These are phyloP conservation scores for Turdus rufiventris DNA, from an alignment of 2,113 vertebrate genomes.

Conservation along the genomic window DNA sequence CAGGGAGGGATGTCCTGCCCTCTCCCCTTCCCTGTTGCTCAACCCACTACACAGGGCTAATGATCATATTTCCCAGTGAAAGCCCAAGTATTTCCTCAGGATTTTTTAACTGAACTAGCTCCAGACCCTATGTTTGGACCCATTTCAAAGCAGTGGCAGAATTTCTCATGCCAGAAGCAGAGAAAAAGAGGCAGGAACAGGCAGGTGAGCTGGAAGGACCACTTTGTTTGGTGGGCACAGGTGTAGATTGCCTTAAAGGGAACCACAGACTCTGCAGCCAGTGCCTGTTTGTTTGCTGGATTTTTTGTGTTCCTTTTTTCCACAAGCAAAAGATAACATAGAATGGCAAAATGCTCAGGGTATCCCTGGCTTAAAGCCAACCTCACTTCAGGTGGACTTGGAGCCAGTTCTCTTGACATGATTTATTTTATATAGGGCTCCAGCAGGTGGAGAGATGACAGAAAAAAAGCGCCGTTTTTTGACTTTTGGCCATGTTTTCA, in stretches of 20 bases:
- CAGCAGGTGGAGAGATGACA: accelerated
- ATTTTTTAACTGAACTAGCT: accelerated
- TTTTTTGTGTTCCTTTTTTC: not conserved
- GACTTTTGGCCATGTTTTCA: not conserved
- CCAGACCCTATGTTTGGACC: not conserved
- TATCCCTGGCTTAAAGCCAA: not conserved
- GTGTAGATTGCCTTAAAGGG: too few species aligned
- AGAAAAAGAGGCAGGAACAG: not conserved
- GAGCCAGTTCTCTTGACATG: not conserved
- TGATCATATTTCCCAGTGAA: not conserved
- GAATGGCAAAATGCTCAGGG: not conserved
- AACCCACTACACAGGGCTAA: not conserved
- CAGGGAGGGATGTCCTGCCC: not conserved
- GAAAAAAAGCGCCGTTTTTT: accelerated
- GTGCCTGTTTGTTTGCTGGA: not conserved
- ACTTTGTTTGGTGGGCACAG: not conserved
- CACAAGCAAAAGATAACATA: accelerated
- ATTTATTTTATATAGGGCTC: not conserved
- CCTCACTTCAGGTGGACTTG: not conserved
- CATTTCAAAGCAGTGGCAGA: not conserved
- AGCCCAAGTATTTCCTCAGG: not conserved
- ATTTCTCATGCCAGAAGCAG: accelerated
- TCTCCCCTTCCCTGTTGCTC: not conserved
- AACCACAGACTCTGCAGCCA: not conserved
- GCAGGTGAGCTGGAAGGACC: not conserved